A percentile compares a stretch with the other conserved stretches of the same genome.
These are phyloP conservation scores for Lepidurus packardi DNA, from an alignment of 1,140 invertebrate genomes.

Conservation along the genomic window DNA sequence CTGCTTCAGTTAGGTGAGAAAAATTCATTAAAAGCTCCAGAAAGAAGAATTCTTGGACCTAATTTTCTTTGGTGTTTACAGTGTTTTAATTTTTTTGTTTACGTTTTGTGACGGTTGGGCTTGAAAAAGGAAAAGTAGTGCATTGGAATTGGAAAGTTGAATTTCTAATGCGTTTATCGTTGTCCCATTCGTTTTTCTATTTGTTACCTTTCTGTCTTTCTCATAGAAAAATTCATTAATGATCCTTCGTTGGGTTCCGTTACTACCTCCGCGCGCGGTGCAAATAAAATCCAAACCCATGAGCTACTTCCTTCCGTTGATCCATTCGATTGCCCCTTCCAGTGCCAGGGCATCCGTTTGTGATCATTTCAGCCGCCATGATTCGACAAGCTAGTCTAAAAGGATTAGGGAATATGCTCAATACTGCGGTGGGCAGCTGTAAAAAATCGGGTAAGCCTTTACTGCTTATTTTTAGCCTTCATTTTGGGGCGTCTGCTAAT, in stretches of 20 bases:
- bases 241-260: not conserved
- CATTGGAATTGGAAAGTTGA: too few species aligned
- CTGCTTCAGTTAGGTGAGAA: too few species aligned
- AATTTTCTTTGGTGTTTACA: too few species aligned
- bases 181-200: not conserved
- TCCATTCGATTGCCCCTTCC: slow-evolving; percentile 18
- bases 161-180: too few species aligned
- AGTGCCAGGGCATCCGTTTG: slow-evolving; percentile 25
- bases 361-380: slow-evolving; percentile 45
- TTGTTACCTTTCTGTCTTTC: not conserved
- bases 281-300: not conserved
- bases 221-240: not conserved
- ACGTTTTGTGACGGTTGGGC: too few species aligned
- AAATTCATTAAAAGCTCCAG: too few species aligned
- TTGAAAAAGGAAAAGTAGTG: too few species aligned
- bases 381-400: slow-evolving; percentile 62
- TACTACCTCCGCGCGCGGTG: not conserved
- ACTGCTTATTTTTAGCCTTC: not conserved
- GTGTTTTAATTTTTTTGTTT: too few species aligned
- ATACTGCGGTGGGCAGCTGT: slow-evolving; percentile 54
- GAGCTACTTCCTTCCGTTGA: slow-evolving; percentile 6
- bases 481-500: not conserved
- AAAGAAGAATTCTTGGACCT: too few species aligned
- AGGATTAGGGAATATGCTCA: slow-evolving; percentile 59
- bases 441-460: slow-evolving; percentile 37